Percentiles rank a stretch among this genome's conserved stretches.
Conservation (phyloP, 2,797 vertebrate species). For the Coregonus sp. region DNA sequence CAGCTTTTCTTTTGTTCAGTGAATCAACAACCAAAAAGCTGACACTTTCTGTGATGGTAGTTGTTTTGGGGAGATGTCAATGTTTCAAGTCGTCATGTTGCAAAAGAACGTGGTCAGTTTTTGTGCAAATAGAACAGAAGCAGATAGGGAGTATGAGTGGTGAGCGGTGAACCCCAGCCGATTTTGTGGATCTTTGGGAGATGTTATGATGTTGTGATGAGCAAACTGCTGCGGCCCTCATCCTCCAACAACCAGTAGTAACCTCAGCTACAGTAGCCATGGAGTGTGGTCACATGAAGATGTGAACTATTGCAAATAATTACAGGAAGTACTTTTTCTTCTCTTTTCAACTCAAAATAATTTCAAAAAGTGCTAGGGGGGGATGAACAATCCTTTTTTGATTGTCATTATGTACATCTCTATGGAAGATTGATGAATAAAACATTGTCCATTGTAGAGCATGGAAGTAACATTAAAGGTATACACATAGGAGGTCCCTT, state of each 20-base stretch:
- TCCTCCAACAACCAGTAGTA: constrained; percentile 63
- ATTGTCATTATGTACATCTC: constrained; percentile 86
- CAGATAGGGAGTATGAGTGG: constrained; percentile 70
- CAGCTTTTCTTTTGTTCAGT: constrained; percentile 31
- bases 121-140: constrained; percentile 83
- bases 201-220: constrained; percentile 56
- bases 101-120: constrained; percentile 64
- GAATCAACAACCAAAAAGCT: background rate
- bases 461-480: constrained; percentile 96
- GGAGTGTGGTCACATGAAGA: constrained; percentile 72
- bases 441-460: constrained; percentile 79
- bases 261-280: constrained; percentile 52
- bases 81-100: constrained; percentile 61
- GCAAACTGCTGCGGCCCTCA: constrained; percentile 67
- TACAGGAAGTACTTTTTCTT: constrained; percentile 77
- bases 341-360: constrained; percentile 75
- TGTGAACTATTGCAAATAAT: constrained; percentile 83
- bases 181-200: constrained; percentile 72
- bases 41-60: constrained; percentile 44
- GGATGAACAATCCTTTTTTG: constrained; percentile 81
- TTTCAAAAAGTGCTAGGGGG: constrained; percentile 80
- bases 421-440: constrained; percentile 95
- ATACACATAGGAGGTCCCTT: constrained; percentile 89
- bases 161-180: constrained; percentile 49
- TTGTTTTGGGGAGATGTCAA: constrained; percentile 23